Evolutionary conservation across 2,113 vertebrate genomes (phyloP).

Genomic region (Anolis sagrei): DNA sequence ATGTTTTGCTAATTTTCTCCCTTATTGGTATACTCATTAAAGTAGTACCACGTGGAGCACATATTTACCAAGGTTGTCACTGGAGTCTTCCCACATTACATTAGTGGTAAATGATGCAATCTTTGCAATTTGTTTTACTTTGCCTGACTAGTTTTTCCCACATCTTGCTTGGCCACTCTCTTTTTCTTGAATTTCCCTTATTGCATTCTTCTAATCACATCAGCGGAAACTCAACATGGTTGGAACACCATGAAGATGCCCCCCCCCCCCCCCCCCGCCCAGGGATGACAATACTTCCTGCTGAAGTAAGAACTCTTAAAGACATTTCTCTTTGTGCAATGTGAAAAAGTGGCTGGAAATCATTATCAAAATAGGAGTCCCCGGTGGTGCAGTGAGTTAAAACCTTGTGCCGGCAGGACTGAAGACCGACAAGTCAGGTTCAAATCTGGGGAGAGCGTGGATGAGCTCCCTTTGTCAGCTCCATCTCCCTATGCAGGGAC

Average conservation of each 20-base stretch:
- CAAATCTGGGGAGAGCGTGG: no score
- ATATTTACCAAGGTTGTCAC: slow-evolving; percentile 6
- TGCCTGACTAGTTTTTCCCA: not conserved
- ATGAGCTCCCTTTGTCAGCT: no score
- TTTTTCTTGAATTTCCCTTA: not conserved
- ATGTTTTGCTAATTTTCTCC: slow-evolving; percentile 40
- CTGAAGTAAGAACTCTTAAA: not conserved
- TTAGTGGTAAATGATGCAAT: not conserved
- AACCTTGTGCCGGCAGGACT: no score
- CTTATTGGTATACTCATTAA: slow-evolving; percentile 6
- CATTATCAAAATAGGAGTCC: no score
- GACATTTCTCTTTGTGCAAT: not conserved
- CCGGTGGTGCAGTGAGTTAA: no score
- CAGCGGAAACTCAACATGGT: not conserved
- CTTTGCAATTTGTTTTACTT: slow-evolving; percentile 9
- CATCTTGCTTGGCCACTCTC: not conserved
- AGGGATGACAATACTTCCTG: not conserved
- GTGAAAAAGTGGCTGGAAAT: not conserved
- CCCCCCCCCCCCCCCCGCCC: no score
- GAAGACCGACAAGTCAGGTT: no score
- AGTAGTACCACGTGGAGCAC: slow-evolving; percentile 14
- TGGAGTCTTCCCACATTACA: not conserved
- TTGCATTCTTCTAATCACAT: not conserved
- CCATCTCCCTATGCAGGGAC: no score
- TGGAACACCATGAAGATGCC: not conserved